Conservation (phyloP, 1,140 invertebrate genomes). For the Bombus pascuorum region DNA sequence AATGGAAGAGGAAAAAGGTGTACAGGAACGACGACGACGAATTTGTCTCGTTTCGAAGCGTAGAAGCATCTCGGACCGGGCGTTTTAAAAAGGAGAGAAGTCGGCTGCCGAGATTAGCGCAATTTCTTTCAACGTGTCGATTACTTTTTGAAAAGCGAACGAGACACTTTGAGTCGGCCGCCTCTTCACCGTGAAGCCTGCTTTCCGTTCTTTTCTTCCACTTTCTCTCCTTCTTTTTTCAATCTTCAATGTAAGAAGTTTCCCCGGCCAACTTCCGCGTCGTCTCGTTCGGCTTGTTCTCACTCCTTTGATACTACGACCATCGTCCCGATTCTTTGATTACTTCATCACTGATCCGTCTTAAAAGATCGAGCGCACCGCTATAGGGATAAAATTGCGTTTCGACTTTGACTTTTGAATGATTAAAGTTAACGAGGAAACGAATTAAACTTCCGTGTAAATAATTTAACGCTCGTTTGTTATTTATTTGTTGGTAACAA, state of each 20-base stretch:
- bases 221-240: not conserved
- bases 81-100: slow-evolving; percentile 23
- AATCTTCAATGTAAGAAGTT: slow-evolving; percentile 22
- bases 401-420: not conserved
- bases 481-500: not conserved
- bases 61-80: not conserved
- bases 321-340: slow-evolving; percentile 12
- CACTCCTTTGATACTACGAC: slow-evolving; percentile 17
- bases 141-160: slow-evolving; percentile 54
- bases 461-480: not conserved
- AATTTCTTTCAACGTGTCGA: slow-evolving; percentile 45
- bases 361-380: not conserved
- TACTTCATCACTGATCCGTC: slow-evolving; percentile 14
- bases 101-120: slow-evolving; percentile 31
- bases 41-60: not conserved
- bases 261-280: not conserved
- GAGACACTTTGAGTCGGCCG: slow-evolving; percentile 42
- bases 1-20: too few species aligned
- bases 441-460: not conserved
- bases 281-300: slow-evolving; percentile 25
- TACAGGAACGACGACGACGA: slow-evolving; percentile 18
- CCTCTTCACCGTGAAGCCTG: slow-evolving; percentile 25
- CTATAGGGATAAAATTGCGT: not conserved
- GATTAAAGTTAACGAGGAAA: not conserved
- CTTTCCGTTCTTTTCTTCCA: not conserved